Evolutionary conservation across 2,113 vertebrate genomes (phyloP), one percentile per base, ranked within the genome.

Genomic region (Anas platyrhynchos): DNA sequence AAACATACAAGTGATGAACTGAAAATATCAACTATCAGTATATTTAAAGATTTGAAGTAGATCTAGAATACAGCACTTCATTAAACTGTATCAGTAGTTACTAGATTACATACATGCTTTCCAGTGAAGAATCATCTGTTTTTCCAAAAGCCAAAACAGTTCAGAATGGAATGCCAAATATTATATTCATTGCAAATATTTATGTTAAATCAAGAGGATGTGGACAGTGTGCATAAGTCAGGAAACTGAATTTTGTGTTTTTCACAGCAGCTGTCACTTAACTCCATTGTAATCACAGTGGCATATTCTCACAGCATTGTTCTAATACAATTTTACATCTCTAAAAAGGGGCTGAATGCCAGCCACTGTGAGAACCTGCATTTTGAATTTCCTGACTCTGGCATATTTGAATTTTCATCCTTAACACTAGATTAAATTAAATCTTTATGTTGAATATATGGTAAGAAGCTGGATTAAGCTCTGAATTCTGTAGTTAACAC

Each of bases 351-450:
- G 3, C 71, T 87, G 11, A 55, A 15, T 69, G 74, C 77, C 88
- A 92, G 31, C 4, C 8, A 18, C 88, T 92, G 36, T 66, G 74
- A 91, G 80, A 92, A 91, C 41, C 25, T 92, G 67, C 69, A 87
- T 85, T 96, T 88, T 92, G 31, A 82, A 74, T 82, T 96, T 96
- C 92, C 91, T 59, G 92, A 69, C 54, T 89, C 83, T 96, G 92
- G 22, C 77, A 86, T 92, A 94, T 95, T 96, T 96, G 82, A 95
- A 73, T 89, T 84, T 96, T 94, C 77, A n/a, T 92, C 88, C 86
- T 1, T 93, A 93, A 94, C 88, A 95, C 80, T 66, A 92, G 80
- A 95, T 96, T 94, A 89, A 94, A 84, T 94, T 91, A 82, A 96
- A 79, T 92, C 92, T 93, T 91, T 92, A 79, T 96, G 92, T 95